A percentile compares a stretch with the other conserved stretches of the same genome.
These are phyloP conservation scores for Silurus aristotelis DNA, from an alignment of 2,797 vertebrate genomes.

Conservation along the genomic window DNA sequence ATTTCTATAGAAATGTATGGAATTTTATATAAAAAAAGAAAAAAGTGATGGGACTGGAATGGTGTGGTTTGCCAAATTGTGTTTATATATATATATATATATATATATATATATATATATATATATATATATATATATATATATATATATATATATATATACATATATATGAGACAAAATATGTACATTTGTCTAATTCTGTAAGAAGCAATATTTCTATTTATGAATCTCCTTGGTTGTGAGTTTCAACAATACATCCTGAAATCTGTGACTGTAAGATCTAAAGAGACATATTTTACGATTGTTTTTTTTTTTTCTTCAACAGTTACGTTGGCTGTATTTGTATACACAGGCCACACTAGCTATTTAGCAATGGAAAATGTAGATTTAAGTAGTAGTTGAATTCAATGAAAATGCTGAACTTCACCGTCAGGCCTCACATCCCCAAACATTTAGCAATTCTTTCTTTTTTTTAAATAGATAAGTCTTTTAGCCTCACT, in stretches of 20 bases:
- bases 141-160: too few relatives aligned
- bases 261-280: slow-evolving; percentile 33
- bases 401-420: slow-evolving; percentile 65
- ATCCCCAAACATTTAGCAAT: slow-evolving; percentile 45
- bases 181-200: slow-evolving; percentile 67
- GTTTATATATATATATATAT: slow-evolving; percentile 18
- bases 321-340: slow-evolving; percentile 67
- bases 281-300: slow-evolving; percentile 5
- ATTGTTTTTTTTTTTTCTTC: neutral
- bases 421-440: slow-evolving; percentile 69
- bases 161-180: slow-evolving; percentile 57
- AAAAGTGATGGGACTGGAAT: slow-evolving; percentile 70
- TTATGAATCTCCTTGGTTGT: slow-evolving; percentile 64
- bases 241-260: slow-evolving; percentile 54
- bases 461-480: slow-evolving; percentile 56
- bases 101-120: too few relatives aligned
- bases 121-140: too few relatives aligned
- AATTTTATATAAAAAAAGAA: slow-evolving; percentile 72
- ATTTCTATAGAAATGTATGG: slow-evolving; percentile 81
- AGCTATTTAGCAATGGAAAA: slow-evolving; percentile 55
- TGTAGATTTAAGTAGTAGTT: slow-evolving; percentile 82
- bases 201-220: slow-evolving; percentile 79
- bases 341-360: slow-evolving; percentile 75
- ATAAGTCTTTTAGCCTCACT: slow-evolving; percentile 74
- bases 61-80: slow-evolving; percentile 76